Evolutionary conservation across 2,113 vertebrate species (phyloP).

Genomic region (Candoia aspera): DNA sequence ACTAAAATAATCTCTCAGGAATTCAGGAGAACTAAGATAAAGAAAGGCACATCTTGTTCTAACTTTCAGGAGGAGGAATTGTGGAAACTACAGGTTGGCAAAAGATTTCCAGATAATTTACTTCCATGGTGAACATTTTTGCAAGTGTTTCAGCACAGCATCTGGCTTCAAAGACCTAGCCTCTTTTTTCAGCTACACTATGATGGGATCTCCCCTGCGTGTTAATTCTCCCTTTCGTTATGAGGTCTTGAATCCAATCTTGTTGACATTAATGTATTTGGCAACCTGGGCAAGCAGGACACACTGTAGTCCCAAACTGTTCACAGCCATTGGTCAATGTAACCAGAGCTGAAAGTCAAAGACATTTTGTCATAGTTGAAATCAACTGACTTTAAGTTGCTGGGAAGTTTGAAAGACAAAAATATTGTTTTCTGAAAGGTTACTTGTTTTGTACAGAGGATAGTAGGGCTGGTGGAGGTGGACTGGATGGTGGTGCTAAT

Average conservation of each 20-base stretch:
- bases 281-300: not conserved
- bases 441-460: not conserved
- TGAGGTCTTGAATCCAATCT: constrained; percentile 3
- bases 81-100: not conserved
- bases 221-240: not conserved
- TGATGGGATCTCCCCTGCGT: not conserved
- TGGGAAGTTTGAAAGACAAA: not conserved
- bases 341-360: not conserved
- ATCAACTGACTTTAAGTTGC: not conserved
- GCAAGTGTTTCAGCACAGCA: not conserved
- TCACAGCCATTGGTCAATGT: not conserved
- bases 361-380: not conserved
- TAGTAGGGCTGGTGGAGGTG: not conserved
- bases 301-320: not conserved
- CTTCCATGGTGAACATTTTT: not conserved
- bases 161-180: not conserved
- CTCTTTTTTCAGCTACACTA: not conserved
- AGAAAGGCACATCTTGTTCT: not conserved
- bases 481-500: not conserved
- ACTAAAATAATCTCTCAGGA: not conserved
- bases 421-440: not conserved
- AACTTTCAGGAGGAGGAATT: not conserved
- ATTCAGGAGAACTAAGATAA: not conserved
- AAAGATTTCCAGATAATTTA: not conserved
- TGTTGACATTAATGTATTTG: constrained; percentile 3